Evolutionary conservation across 2,113 vertebrate species (phyloP), one percentile per base, ranked within the genome.

Genomic region (Oreochromis spilurus): DNA sequence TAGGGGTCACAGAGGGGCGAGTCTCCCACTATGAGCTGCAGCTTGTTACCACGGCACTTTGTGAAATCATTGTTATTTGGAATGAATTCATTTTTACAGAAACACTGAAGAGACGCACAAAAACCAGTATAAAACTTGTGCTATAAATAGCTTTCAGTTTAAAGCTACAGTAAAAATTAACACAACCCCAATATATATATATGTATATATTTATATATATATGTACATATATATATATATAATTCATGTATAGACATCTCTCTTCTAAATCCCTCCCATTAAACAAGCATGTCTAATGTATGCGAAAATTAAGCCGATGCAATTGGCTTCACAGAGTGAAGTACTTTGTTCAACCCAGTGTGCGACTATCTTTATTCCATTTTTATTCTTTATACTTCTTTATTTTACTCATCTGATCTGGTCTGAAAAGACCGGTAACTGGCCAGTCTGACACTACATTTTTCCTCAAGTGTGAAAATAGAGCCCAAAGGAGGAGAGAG

Each of bases 1-100:
- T 89, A 93, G 87, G 93, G 93, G 94, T 94, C 93, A 93, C 86
- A 29, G 84, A 88, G 89, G 94, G 93, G 29, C 84, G 45, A 87
- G 87, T 21, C 86, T 81, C 85, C 90, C 91, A 60, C 84, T 36
- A 48, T 7, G 87, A 91, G 87, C 52, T 87, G 11, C 55, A 13
- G 86, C 90, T 93, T 90, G 91, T 91, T 92, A 91, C 87, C 84
- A 9, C 29, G 17, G 84, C 82, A 9, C 84, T 62, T 50, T 58
- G 84, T 36, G 60, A 87, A 84, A 78, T 79, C 62, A 9, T 83
- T 31, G 75, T 80, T 93, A 85, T 91, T 87, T 84, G 85, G 88
- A 89, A 77, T 83, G 16, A 88, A 92, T 91, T 91, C 50, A 83
- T 90, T 89, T 83, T n/a, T 13, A 19, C 29, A 81, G 85, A 90